Base-by-base conservation (phyloP, 2,113 vertebrate genomes). In the Phodopus roborovskii region DNA sequence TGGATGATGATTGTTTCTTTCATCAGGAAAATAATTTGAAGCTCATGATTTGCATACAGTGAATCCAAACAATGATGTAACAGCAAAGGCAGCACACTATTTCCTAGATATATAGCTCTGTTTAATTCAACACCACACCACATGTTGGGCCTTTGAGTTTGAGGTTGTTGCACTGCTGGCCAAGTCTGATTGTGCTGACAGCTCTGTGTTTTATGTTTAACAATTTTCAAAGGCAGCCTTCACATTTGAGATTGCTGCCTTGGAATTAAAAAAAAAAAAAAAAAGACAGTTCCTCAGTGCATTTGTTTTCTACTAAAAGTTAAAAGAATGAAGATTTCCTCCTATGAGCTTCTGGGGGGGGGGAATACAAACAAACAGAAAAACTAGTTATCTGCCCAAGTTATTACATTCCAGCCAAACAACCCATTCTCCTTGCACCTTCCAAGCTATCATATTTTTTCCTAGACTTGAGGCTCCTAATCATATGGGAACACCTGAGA, bases 11-110 rank as follows among this genome's bases (percentile, higher is more conserved):
- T 74, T 71, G 64, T 70, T 60, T 85, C 53, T 87, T 96, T 74
- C 45, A 60, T 86, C 77, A 64, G 75, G 56, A 93, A 94, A 97
- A 88, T 48, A 75, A 84, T 90, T 74, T 73, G 22, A 84, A 70
- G n/a, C 79, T 97, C 26, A 45, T 66, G 48, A 88, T 88, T 92
- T 91, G 86, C 10, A 66, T 71, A 42, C 5, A 88, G 42, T 71
- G 33, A 45, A 70, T 73, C 58, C 71, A 93, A 91, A 88, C 77
- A 96, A 79, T 53, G 78, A 71, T 66, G 70, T 90, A 86, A 16
- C 53, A 56, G 0, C 74, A 7, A 75, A 36, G 42, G 66, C 20
- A 85, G 11, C 12, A 66, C 16, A 30, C 58, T 53, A 68, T 75
- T 93, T 22, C 36, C 33, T 70, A 36, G 68, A 33, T 33, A 39